These are phyloP conservation scores for Etheostoma perlongum DNA, from an alignment of 2,797 vertebrate genomes.

Conservation along the genomic window DNA sequence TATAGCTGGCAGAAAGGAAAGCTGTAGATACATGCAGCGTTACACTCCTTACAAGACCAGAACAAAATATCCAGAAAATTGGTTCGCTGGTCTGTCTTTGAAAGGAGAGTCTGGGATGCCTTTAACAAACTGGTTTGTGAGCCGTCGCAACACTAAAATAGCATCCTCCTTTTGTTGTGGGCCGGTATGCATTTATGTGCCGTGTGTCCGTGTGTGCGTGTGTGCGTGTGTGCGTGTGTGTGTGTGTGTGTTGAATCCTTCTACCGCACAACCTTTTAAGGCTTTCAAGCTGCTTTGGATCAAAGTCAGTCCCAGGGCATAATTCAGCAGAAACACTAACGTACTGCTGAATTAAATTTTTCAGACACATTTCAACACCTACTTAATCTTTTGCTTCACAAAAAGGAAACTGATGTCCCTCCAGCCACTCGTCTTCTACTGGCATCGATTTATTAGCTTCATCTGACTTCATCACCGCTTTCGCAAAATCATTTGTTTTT, in stretches of 20 bases:
- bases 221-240: slow-evolving; percentile 36
- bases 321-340: slow-evolving; percentile 69
- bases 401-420: slow-evolving; percentile 36
- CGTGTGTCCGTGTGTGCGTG: slow-evolving; percentile 34
- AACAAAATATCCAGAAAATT: slow-evolving; percentile 27
- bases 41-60: slow-evolving; percentile 2
- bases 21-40: background rate
- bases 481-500: slow-evolving; percentile 45
- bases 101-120: slow-evolving; percentile 58
- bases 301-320: slow-evolving; percentile 78
- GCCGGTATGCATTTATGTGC: slow-evolving; percentile 33
- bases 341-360: slow-evolving; percentile 51
- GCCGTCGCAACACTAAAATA: slow-evolving; percentile 55
- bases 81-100: slow-evolving; percentile 53
- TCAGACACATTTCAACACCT: slow-evolving; percentile 58
- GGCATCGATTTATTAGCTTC: slow-evolving; percentile 48
- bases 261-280: slow-evolving; percentile 75
- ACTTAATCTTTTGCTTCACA: slow-evolving; percentile 60
- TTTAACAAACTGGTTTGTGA: slow-evolving; percentile 49
- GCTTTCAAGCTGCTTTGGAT: slow-evolving; percentile 80
- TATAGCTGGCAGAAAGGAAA: background rate
- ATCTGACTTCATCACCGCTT: slow-evolving; percentile 48
- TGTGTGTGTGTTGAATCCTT: slow-evolving; percentile 55
- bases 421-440: slow-evolving; percentile 35
- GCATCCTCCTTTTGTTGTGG: slow-evolving; percentile 59